Percentiles rank a stretch among this genome's conserved stretches.
phyloP scores from a whole-genome alignment of 2,888 invertebrate species.

The Stomorhina lunata region DNA sequence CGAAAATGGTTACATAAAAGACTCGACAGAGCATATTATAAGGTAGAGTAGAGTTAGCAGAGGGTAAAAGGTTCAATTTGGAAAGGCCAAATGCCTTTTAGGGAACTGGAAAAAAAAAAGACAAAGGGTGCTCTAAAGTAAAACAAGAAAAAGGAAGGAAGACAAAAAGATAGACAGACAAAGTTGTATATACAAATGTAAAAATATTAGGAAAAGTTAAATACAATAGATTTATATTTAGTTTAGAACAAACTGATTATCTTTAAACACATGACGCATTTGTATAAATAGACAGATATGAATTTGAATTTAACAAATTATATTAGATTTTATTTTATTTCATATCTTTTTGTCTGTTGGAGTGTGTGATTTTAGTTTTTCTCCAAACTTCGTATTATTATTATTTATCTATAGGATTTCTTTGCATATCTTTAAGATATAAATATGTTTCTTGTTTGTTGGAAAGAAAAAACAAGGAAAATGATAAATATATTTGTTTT shows the following conservation, averaged over 20 bases:
- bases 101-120: not conserved
- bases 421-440: constrained; percentile 5
- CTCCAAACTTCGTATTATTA: not conserved
- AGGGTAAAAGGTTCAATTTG: constrained; percentile 44
- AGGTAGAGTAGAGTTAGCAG: not conserved
- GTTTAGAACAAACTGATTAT: not conserved
- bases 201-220: not conserved
- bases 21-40: not conserved
- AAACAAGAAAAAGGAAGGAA: not conserved
- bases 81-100: constrained; percentile 31
- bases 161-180: too few species aligned
- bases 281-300: constrained; percentile 17
- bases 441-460: not conserved
- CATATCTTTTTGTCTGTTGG: too few species aligned
- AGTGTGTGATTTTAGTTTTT: not conserved
- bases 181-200: not conserved
- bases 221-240: constrained; percentile 4
- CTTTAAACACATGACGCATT: not conserved
- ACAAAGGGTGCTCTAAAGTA: constrained; percentile 24
- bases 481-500: not conserved
- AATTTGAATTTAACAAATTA: constrained; percentile 43
- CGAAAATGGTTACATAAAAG: not conserved
- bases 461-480: not conserved
- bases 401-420: not conserved
- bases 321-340: not conserved